Conservation (phyloP, 2,888 invertebrate genomes). For the Carpatolechia fugitivella region DNA sequence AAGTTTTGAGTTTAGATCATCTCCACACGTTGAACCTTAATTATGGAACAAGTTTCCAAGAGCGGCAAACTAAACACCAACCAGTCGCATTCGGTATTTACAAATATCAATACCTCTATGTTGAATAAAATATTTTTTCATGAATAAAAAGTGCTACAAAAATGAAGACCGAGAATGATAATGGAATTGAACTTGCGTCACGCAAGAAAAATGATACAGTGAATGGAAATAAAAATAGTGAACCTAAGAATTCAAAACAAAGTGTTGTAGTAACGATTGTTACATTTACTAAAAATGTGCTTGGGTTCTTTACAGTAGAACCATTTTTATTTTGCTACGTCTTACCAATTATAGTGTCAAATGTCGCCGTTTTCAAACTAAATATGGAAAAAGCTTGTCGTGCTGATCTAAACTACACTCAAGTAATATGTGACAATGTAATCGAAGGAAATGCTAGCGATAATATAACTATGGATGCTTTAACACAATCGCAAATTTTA, state of each 20-base stretch:
- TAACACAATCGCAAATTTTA: conserved; percentile 56
- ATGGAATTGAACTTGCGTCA: conserved; percentile 28
- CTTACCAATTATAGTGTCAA: conserved; percentile 81
- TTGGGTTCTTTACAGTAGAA: conserved; percentile 75
- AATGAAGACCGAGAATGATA: conserved; percentile 37
- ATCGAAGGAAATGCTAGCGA: conserved; percentile 47
- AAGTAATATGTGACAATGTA: conserved; percentile 67
- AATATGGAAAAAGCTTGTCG: conserved; percentile 80
- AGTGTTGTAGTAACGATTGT: background rate
- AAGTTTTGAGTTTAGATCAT: background rate
- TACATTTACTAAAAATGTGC: conserved; percentile 21
- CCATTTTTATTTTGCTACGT: conserved; percentile 82
- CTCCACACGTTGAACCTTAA: background rate
- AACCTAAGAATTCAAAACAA: background rate
- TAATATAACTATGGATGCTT: conserved; percentile 53
- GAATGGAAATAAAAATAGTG: conserved; percentile 20
- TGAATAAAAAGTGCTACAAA: conserved; percentile 20
- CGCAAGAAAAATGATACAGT: conserved; percentile 19
- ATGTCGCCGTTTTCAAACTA: conserved; percentile 72
- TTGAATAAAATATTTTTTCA: background rate
- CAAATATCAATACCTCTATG: conserved; percentile 1
- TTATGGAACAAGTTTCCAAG: conserved; percentile 1
- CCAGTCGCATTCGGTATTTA: conserved; percentile 7
- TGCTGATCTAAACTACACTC: conserved; percentile 67
- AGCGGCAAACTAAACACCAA: background rate